Evolutionary conservation across 2,888 invertebrate genomes (phyloP), one percentile per base, ranked within the genome.

Genomic region (Syrphus vitripennis): DNA sequence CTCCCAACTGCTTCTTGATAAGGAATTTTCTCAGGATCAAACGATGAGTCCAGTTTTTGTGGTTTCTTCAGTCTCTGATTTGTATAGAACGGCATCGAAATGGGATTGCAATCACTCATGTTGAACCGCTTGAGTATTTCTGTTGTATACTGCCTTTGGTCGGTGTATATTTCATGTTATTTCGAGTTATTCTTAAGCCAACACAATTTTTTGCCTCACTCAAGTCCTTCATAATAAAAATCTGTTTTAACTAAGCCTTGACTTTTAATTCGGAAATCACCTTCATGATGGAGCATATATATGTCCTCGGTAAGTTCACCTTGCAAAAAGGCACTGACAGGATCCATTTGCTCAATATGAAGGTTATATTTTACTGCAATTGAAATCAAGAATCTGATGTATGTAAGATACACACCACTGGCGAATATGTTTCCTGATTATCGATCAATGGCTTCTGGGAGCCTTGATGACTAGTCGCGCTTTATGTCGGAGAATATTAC

Each of bases 1-100:
- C 88, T 87, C 3, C 88, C 89, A 12, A 88, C 70, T 29, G 83
- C 83, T 55, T 88, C 86, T 57, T 88, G 88, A 45, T 87, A 88
- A 10, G 88, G 88, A n/a, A 88, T 55, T 50, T 50, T 50, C 50
- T 50, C 4, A 2, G 3, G 24, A 12, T 50, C 50, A 24, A 50
- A 24, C 21, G 50, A 50, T 24, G 50, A 14, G 14, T 24, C 21
- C 12, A 50, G n/a, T 24, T 50, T 24, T 50, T 12, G 4, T 4
- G 50, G 50, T 59, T 59, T 59, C 21, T 2, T 12, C 2, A 37
- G 3, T 21, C 10, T 21, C 7, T 59, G 37, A 21, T 59, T 59
- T 37, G 14, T 14, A 7, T 59, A 34, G 12, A 59, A 37, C 14
- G 59, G 34, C 2, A 21, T 34, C 2, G 37, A 37, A 7, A 14